Evolutionary conservation across 2,113 vertebrate genomes (phyloP), one percentile per base, ranked within the genome.

Genomic region (Microcebus jonahi): DNA sequence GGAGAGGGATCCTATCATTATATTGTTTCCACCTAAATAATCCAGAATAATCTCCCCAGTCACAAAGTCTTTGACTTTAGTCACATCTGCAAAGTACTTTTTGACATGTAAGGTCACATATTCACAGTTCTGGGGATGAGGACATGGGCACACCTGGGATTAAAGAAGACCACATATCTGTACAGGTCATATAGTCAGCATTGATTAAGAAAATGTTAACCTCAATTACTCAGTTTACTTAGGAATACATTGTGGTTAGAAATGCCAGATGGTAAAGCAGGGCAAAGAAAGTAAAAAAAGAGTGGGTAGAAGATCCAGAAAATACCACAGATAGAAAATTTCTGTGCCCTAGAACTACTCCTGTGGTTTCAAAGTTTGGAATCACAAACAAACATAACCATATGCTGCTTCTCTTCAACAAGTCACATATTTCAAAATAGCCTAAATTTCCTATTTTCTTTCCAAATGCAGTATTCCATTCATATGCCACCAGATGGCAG

Each of bases 401-500:
- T 63, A 39, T 84, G 0, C 1, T 82, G 82, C 76, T 94, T 92
- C 68, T 87, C 67, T 88, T 85, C 57, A 77, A 68, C 73, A 86
- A 77, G 48, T 71, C 93, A 87, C 29, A 21, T 29, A 82, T 92
- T 89, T 92, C 76, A 90, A 92, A 79, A 95, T 61, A 81, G 29
- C 17, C 63, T 75, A 42, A 65, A 84, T 90, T 77, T 5, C 5
- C 27, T 53, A 5, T 71, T 96, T 94, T 84, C 76, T 67, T 20
- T 87, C 55, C 82, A 97, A 65, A 67, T 65, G 31, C 39, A 55
- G 55, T 82, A 14, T 95, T 65, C 42, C 57, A 53, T 14, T 9
- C 6, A 21, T 20, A 87, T 14, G 55, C 98, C 98, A 98, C 98
- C 94, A 97, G 98, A 97, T 98, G 98, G 98, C 98, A 98, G 97